Evolutionary conservation across 2,113 vertebrate genomes (phyloP).

Genomic region (Nerophis lumbriciformis): DNA sequence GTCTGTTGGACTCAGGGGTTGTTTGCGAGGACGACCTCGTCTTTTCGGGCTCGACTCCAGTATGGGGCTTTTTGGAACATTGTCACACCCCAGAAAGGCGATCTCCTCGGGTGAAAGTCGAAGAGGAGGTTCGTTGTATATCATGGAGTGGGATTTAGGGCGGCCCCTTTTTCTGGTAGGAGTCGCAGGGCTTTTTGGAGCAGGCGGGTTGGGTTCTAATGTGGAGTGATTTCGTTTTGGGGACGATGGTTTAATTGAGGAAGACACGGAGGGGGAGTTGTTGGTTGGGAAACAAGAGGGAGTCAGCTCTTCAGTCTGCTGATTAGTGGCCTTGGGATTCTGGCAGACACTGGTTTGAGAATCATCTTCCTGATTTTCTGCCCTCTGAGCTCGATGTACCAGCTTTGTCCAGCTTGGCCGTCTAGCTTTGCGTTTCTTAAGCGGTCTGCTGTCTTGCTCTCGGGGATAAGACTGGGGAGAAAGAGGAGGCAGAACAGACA

Average conservation of each 20-base stretch:
- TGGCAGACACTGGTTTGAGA: conserved; percentile 39
- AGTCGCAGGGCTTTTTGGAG: conserved; percentile 35
- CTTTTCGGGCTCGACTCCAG: conserved; percentile 81
- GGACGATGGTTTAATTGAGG: conserved; percentile 47
- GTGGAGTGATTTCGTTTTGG: conserved; percentile 46
- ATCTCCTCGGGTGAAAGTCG: conserved; percentile 75
- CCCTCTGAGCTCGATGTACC: conserved; percentile 70
- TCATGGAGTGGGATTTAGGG: conserved; percentile 58
- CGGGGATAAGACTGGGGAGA: conserved; percentile 40
- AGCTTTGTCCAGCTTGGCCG: conserved; percentile 88
- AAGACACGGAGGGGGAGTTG: conserved; percentile 34
- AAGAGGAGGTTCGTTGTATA: conserved; percentile 41
- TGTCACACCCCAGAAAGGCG: conserved; percentile 72
- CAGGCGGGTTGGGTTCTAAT: conserved; percentile 32
- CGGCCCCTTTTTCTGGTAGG: conserved; percentile 79
- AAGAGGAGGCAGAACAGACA: conserved; percentile 36
- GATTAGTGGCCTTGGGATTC: conserved; percentile 39
- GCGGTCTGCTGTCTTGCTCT: conserved; percentile 78
- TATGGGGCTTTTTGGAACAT: conserved; percentile 77
- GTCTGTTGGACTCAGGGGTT: conserved; percentile 63
- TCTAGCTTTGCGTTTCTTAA: conserved; percentile 88
- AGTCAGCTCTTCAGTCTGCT: conserved; percentile 37
- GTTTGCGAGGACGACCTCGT: conserved; percentile 87
- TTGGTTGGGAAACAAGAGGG: conserved; percentile 24
- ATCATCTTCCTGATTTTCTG: conserved; percentile 55